phyloP scores from a whole-genome alignment of 2,113 vertebrate species.

The Chitala chitala region DNA sequence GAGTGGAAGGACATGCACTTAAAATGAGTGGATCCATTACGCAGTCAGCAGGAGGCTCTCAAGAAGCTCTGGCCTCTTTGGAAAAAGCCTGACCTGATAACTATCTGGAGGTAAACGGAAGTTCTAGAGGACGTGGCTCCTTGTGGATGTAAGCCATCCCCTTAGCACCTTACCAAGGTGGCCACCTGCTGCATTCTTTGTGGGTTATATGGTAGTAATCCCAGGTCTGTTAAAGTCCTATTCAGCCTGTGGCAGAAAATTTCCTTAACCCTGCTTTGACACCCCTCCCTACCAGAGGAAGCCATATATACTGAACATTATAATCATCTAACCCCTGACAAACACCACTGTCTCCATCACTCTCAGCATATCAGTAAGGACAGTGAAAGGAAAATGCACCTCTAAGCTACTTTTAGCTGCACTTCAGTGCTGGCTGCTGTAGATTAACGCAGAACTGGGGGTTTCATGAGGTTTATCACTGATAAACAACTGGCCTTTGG shows the following conservation, averaged over 20 bases:
- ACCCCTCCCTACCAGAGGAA: no score
- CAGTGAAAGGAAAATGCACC: no score
- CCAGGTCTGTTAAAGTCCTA: background rate
- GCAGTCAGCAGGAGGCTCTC: background rate
- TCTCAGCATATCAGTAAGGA: no score
- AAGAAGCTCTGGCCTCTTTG: background rate
- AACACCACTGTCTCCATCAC: no score
- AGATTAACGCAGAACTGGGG: no score
- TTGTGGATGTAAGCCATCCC: background rate
- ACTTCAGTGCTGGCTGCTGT: no score
- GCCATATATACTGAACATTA: no score
- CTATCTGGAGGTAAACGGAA: background rate
- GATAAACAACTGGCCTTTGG: no score
- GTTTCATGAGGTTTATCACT: no score
- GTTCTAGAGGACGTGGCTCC: background rate
- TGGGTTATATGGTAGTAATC: background rate
- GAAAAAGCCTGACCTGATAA: background rate
- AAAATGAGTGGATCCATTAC: background rate
- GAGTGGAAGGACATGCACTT: background rate
- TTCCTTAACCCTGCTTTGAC: no score
- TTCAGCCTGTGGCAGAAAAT: background rate
- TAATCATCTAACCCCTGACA: no score
- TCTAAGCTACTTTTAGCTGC: no score
- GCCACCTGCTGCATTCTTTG: background rate
- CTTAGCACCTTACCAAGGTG: background rate